phyloP scores from a whole-genome alignment of 2,888 invertebrate genomes.

The Petrolisthes manimaculis region DNA sequence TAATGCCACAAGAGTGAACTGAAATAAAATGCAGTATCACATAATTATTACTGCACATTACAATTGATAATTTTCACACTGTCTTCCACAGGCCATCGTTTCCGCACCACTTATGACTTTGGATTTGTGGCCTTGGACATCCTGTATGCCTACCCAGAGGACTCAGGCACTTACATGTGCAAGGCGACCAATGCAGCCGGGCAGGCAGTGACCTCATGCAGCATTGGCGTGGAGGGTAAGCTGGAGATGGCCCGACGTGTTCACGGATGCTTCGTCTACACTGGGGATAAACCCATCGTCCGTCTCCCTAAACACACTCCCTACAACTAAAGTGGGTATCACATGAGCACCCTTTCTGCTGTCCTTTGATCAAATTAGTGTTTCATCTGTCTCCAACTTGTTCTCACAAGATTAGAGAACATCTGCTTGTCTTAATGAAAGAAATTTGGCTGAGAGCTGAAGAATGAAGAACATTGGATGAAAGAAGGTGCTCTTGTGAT shows the following conservation, averaged over 20 bases:
- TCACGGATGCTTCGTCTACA: constrained; percentile 66
- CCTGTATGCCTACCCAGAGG: constrained; percentile 95
- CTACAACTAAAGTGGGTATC: constrained; percentile 51
- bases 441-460: too few relatives aligned
- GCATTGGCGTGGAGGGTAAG: constrained; percentile 85
- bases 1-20: not conserved
- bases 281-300: constrained; percentile 43
- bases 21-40: too few relatives aligned
- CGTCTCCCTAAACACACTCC: constrained; percentile 59
- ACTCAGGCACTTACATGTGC: constrained; percentile 96
- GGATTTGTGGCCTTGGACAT: constrained; percentile 97
- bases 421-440: too few relatives aligned
- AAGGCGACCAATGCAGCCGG: constrained; percentile 94
- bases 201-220: constrained; percentile 93
- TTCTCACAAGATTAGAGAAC: too few relatives aligned
- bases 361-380: too few relatives aligned
- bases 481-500: too few relatives aligned
- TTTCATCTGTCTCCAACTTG: too few relatives aligned
- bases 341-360: too few relatives aligned
- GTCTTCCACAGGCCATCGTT: constrained; percentile 80
- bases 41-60: too few relatives aligned
- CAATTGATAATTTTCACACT: not conserved
- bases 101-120: constrained; percentile 96
- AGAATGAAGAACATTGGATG: too few relatives aligned
- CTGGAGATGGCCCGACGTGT: constrained; percentile 67